Evolutionary conservation across 1,140 invertebrate species (phyloP), one percentile per base, ranked within the genome.

Genomic region (Heliconius congener): DNA sequence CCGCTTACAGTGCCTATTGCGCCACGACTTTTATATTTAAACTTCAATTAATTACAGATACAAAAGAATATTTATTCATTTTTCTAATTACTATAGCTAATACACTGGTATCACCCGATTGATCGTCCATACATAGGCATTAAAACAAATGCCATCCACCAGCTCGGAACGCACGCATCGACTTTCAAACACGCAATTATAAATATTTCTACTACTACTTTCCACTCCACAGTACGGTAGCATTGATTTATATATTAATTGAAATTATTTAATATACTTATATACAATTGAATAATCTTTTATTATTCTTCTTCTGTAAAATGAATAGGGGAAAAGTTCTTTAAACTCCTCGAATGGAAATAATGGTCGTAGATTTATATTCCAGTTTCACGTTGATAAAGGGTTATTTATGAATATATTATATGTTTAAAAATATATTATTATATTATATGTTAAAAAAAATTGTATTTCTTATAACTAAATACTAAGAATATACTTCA

Each of bases 111-210:
- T 76, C 74, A 27, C 70, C 23, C 60, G 55, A 72, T 75, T 42
- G 74, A 77, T 72, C 19, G 60, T 46, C 50, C 74, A 55, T 77
- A 80, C 37, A 80, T 60, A 60, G 57, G 37, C 30, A 39, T 57
- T 71, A 66, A 52, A 81, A 79, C 82, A 82, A 85, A 89, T 90
- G 88, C 88, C 90, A 86, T 85, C 84, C 90, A 80, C 77, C 88
- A 82, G 87, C 81, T 77, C 87, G 90, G 85, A 88, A 91, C 91
- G 86, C 81, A 84, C 85, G 79, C 87, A 86, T 80, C 79, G 75
- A 90, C 91, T 93, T 93, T 93, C 91, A 87, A 92, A 91, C 90
- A 81, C 78, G 76, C 76, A 76, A 60, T 73, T n/a, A 78, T 74
- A 78, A 78, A 78, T 78, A 78, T 78, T 77, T 77, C 46, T 72